Base-by-base conservation (phyloP, 2,113 vertebrate genomes). In the Cinclus mexicanus region DNA sequence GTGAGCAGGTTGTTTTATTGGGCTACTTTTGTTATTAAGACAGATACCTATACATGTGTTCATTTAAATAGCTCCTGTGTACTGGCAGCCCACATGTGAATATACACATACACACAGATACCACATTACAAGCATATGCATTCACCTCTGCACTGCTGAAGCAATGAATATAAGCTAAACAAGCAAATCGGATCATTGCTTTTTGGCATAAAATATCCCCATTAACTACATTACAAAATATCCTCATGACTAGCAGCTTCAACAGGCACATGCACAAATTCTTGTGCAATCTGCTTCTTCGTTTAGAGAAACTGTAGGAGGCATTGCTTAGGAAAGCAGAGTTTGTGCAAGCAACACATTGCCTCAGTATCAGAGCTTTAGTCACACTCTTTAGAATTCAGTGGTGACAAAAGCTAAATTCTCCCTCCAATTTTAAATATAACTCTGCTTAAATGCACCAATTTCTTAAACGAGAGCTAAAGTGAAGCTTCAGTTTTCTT, bases 351-450 rank as follows among this genome's bases (percentile, higher is more conserved):
- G 85, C 42, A 59, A 61, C 80, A 91, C 93, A 55, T 88, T 86
- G 83, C 89, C 78, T 93, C 82, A 85, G 89, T 74, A 90, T 76
- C 78, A 53, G 39, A 76, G 90, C 84, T 94, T 94, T 95, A 95
- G 87, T 95, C 93, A 94, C 9, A 35, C 83, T 83, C 55, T 74
- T 93, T 81, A 92, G 91, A 87, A 89, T 86, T 92, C 86, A 81
- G 77, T 64, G 69, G 81, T 77, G 75, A 90, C 78, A 95, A 96
- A 95, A 95, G 59, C 93, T 85, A 95, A 76, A 64, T 91, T 83
- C 74, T 94, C 35, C 35, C 29, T 97, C 71, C 93, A 87, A 67
- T 95, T 95, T 93, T 90, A 97, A 95, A 96, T 93, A 93, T 95
- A 94, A 76, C 87, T 90, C 70, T 63, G 75, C 72, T 87, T 80